Evolutionary conservation across 2,797 vertebrate species (phyloP).

Genomic region (Phalloptychus januarius): DNA sequence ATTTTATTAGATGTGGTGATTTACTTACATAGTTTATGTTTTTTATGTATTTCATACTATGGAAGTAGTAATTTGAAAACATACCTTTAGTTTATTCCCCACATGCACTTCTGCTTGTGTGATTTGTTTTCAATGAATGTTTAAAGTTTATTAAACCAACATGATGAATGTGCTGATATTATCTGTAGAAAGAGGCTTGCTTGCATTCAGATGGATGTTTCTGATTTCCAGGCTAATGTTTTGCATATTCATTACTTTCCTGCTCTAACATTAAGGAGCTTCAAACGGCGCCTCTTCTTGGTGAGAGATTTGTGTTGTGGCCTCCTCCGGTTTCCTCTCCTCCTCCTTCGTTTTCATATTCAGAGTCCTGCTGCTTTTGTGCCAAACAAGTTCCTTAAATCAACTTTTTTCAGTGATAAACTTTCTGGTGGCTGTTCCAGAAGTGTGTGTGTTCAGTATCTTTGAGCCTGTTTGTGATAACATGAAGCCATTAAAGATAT

Average conservation of each 20-base stretch:
- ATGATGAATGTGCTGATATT: not conserved
- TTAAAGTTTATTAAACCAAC: not conserved
- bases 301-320: constrained; percentile 77
- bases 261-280: constrained; percentile 74
- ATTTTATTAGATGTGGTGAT: not conserved
- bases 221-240: constrained; percentile 58
- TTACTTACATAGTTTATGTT: too few species aligned
- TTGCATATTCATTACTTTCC: constrained; percentile 73
- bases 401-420: constrained; percentile 30
- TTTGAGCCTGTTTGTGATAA: constrained; percentile 2
- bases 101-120: not conserved
- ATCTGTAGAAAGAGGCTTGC: constrained; percentile 3
- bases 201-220: constrained; percentile 30
- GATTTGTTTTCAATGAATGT: not conserved
- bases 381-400: constrained; percentile 57
- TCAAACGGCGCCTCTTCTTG: constrained; percentile 74
- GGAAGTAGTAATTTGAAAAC: not conserved
- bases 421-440: constrained; percentile 36
- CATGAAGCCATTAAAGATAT: constrained; percentile 10
- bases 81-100: not conserved
- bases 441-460: constrained; percentile 27
- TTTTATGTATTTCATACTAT: too few species aligned
- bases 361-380: constrained; percentile 39
- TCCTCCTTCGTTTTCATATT: constrained; percentile 47
- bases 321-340: constrained; percentile 41